Evolutionary conservation across 2,113 vertebrate species (phyloP).

Genomic region (Macaca mulatta): DNA sequence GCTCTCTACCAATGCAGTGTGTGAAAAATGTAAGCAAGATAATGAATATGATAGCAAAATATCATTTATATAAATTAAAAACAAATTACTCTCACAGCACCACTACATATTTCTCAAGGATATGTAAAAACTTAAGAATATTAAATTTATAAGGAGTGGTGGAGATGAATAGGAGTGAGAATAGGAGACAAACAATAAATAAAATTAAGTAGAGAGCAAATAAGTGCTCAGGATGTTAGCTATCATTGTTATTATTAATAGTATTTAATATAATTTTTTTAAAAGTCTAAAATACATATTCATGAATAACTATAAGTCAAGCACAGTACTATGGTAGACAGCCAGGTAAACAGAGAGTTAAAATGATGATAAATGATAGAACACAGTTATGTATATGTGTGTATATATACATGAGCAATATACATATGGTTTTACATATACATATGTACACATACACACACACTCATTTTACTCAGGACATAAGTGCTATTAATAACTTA

Average conservation of each 20-base stretch:
- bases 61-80: neutral
- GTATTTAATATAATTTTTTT: neutral
- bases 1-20: neutral
- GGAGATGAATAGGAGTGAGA: neutral
- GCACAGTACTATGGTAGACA: neutral
- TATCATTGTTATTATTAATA: neutral
- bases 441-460: neutral
- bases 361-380: neutral
- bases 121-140: neutral
- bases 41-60: neutral
- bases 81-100: neutral
- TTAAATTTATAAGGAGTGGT: neutral
- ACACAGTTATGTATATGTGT: neutral
- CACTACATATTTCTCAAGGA: neutral
- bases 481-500: neutral
- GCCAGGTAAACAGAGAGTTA: neutral
- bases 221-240: neutral
- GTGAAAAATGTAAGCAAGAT: neutral
- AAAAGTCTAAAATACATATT: neutral
- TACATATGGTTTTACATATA: neutral
- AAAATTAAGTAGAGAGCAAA: neutral
- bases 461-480: neutral
- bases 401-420: neutral
- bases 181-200: neutral
- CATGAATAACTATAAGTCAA: neutral